Evolutionary conservation across 2,888 invertebrate genomes (phyloP).

Genomic region (Drosophila nr. fundita): DNA sequence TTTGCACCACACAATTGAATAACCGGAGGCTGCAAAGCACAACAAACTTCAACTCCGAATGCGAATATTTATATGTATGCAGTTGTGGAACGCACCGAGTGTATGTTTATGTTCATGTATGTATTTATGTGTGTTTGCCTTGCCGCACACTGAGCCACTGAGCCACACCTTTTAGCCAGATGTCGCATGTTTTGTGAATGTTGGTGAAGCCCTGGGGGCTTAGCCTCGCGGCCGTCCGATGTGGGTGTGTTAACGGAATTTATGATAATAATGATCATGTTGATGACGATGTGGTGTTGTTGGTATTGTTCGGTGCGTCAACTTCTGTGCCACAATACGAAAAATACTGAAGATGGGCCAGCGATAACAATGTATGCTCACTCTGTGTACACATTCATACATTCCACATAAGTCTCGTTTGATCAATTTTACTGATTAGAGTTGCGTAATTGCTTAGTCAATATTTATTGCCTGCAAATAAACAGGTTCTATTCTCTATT

Average conservation of each 20-base stretch:
- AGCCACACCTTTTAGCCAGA: constrained; percentile 61
- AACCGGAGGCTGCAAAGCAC: constrained; percentile 30
- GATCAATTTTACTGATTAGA: constrained; percentile 13
- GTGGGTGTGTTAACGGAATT: constrained; percentile 56
- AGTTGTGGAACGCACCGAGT: constrained; percentile 13
- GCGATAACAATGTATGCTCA: constrained; percentile 35
- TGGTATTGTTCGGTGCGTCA: constrained; percentile 39
- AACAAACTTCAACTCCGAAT: constrained; percentile 23
- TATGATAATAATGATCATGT: constrained; percentile 40
- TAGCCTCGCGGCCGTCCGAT: constrained; percentile 37
- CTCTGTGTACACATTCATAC: not conserved
- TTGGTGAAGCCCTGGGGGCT: constrained; percentile 14
- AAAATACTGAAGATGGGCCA: constrained; percentile 35
- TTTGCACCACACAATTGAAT: constrained; percentile 34
- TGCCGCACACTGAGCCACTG: constrained; percentile 9
- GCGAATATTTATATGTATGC: not conserved
- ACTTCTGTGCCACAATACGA: constrained; percentile 47
- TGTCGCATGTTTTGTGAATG: constrained; percentile 39
- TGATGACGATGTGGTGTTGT: constrained; percentile 8
- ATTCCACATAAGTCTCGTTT: constrained; percentile 17
- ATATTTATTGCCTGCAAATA: constrained; percentile 3
- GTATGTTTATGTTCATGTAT: not conserved
- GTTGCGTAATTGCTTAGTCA: constrained; percentile 15
- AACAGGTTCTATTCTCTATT: not conserved
- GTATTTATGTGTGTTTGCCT: not conserved